Conservation (phyloP, 2,797 vertebrate genomes). For the Simalia tracyae region DNA sequence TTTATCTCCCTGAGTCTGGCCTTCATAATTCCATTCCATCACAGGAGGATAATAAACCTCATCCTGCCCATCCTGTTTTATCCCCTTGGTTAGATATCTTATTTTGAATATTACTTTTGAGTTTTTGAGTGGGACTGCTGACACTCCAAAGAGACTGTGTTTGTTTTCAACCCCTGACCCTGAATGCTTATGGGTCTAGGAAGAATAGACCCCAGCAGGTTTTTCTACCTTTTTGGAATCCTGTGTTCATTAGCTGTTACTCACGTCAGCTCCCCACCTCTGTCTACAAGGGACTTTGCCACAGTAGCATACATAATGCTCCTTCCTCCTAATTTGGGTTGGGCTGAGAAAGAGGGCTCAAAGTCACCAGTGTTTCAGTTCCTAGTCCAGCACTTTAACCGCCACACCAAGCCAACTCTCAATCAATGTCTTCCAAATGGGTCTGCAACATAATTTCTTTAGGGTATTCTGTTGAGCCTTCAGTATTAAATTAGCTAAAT, state of each 20-base stretch:
- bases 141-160: too few relatives aligned
- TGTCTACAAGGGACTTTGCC: neutral
- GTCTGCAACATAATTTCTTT: slow-evolving; percentile 27
- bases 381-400: neutral
- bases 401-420: neutral
- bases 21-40: too few relatives aligned
- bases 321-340: neutral
- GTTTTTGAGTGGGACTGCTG: too few relatives aligned
- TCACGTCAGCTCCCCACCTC: neutral
- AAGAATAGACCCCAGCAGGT: too few relatives aligned
- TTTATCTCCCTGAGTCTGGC: too few relatives aligned
- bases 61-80: too few relatives aligned
- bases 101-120: too few relatives aligned
- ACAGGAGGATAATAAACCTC: too few relatives aligned
- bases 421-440: slow-evolving; percentile 15
- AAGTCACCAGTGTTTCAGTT: neutral
- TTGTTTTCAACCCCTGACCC: too few relatives aligned
- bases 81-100: too few relatives aligned
- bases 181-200: too few relatives aligned
- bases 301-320: neutral
- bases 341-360: neutral
- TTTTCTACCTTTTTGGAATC: too few relatives aligned
- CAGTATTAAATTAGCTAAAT: neutral
- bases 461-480: neutral
- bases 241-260: neutral